Evolutionary conservation across 1,140 invertebrate genomes (phyloP), one percentile per base, ranked within the genome.

Genomic region (Andrena cerasifolii): DNA sequence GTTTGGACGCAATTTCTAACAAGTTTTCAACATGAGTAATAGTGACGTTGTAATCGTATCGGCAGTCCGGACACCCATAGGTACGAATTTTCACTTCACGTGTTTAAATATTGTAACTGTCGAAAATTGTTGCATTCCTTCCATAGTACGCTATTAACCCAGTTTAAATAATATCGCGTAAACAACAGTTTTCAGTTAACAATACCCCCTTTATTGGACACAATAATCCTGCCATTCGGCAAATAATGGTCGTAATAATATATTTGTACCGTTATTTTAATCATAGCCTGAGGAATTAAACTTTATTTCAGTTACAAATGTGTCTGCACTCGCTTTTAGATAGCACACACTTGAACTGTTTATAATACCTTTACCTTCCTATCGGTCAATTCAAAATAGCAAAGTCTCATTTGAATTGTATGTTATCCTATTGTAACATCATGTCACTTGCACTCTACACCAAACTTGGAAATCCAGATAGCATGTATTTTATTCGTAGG

Each of bases 21-120:
- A 36, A 53, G 0, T 53, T 14, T 56, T 26, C 77, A 79, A 88
- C 49, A 92, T 91, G 90, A 86, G 78, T 21, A 70, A 71, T n/a
- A 67, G 49, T 6, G 89, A 93, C n/a, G 93, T 96, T 68, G 93
- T 95, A 4, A 95, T 96, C 82, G 92, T 96, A 10, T 94, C 95
- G 26, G 95, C 94, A 31, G 94, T 93, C 21, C 91, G 95, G 79
- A 96, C 95, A 36, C 94, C 95, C 12, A 94, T 96, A 83, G 95
- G 95, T 95, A 93, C 72, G 26, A 62, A 49, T 24, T 36, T 58
- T 0, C n/a, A 51, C 18, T 26, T 65, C 28, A 36, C 40, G 28
- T 45, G 5, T 14, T 45, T 28, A 51, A 66, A 78, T 18, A 0
- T 31, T 33, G 0, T 47, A 45, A 33, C 0, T 18, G 7, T 10